Evolutionary conservation across 2,113 vertebrate genomes (phyloP).

Genomic region (Heterochromis multidens): DNA sequence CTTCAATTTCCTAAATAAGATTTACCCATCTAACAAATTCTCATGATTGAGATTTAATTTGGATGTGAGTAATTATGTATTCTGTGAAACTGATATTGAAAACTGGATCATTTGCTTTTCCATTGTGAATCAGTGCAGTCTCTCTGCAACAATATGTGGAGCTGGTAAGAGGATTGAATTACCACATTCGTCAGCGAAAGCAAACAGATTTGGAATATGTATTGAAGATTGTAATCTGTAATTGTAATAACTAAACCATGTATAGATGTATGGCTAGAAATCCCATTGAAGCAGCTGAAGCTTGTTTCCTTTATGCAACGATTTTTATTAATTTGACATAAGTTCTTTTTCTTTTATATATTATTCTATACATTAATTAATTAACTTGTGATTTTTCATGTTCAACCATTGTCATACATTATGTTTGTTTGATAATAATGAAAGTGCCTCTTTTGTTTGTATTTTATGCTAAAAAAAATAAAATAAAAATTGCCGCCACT

Average conservation of each 20-base stretch:
- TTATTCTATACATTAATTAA: neutral
- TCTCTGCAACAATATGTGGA: neutral
- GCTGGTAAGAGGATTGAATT: neutral
- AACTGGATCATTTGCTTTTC: neutral
- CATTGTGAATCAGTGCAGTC: neutral
- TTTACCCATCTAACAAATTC: neutral
- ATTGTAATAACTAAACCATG: too few relatives aligned
- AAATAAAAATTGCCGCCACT: too few relatives aligned
- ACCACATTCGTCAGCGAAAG: neutral
- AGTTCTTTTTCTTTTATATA: neutral
- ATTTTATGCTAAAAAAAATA: too few relatives aligned
- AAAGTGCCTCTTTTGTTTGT: neutral
- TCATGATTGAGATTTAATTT: neutral
- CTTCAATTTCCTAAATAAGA: neutral
- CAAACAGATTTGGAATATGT: neutral
- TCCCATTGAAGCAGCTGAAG: neutral
- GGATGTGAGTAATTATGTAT: neutral
- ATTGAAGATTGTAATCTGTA: neutral
- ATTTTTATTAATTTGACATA: neutral
- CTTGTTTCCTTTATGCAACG: neutral
- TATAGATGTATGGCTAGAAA: neutral
- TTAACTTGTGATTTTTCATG: neutral
- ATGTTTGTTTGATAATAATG: neutral
- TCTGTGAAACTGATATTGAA: neutral
- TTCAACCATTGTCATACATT: neutral